Evolutionary conservation across 2,797 vertebrate species (phyloP), one percentile per base, ranked within the genome.

Genomic region (Distichodus sexfasciatus): DNA sequence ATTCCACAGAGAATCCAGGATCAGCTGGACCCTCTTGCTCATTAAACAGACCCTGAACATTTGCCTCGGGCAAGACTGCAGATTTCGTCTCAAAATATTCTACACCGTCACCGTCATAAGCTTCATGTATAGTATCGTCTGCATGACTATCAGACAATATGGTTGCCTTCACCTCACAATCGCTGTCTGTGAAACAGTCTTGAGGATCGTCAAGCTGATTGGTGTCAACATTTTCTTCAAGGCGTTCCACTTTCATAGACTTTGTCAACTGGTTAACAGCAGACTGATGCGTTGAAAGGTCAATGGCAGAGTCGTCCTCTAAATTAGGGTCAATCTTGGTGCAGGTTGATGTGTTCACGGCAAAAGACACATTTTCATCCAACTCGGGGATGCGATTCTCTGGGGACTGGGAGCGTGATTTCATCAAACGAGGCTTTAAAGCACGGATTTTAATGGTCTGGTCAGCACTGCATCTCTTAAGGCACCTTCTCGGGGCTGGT

Each of bases 241-340:
- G 3, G 47, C 55, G 60, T 73, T 90, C 87, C 0, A 29, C 54
- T 81, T 90, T 89, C 1, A 88, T 67, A 0, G 66, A 55, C 47
- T 63, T 82, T 35, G 61, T 17, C 3, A 69, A 71, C 43, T 79
- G 48, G 68, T 82, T 78, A 48, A 85, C 79, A 11, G 83, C 76
- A 0, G 70, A 15, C 6, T 81, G 72, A 5, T 80, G 59, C 35
- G 83, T 86, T 2, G 88, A 89, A 6, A 89, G 84, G 63, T 88
- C 84, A 1, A 88, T 79, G 0, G 84, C 87, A 3, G 72, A 31
- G 3, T 53, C 75, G 40, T 82, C 80, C 6, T 86, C 86, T n/a
- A 66, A 29, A 12, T 44, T 76, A 0, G 84, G 78, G 48, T 91
- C 86, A 1, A 47, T 31, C 70, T 90, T 90, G 3, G 90, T 59